Evolutionary conservation across 2,113 vertebrate species (phyloP).

Genomic region (Takifugu bimaculatus): DNA sequence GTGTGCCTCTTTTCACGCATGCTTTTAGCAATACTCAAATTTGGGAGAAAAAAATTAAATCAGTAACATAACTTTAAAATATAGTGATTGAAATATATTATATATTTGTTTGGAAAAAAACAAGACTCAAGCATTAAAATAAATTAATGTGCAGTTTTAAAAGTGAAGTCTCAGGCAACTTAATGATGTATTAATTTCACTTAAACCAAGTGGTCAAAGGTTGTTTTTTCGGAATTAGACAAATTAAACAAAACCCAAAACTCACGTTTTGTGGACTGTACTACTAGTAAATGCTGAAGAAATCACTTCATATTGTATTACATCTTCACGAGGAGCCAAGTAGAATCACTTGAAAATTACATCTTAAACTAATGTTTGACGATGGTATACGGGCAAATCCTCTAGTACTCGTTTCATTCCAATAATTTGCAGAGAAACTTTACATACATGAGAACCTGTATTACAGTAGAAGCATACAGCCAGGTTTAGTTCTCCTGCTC

Average conservation of each 20-base stretch:
- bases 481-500: constrained; percentile 41
- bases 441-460: constrained; percentile 45
- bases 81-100: constrained; percentile 65
- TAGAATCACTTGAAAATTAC: constrained; percentile 2
- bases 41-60: constrained; percentile 34
- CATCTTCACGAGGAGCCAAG: constrained; percentile 23
- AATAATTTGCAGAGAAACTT: constrained; percentile 56
- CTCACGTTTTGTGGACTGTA: constrained; percentile 65
- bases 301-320: constrained; percentile 45
- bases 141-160: constrained; percentile 77
- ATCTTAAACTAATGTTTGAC: no score
- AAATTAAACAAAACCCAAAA: constrained; percentile 45
- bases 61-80: constrained; percentile 55
- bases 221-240: constrained; percentile 44
- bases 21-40: constrained; percentile 34
- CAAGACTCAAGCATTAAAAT: constrained; percentile 68
- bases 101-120: constrained; percentile 44
- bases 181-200: constrained; percentile 50
- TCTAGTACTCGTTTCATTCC: constrained; percentile 67
- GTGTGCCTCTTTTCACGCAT: constrained; percentile 29
- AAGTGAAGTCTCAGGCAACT: constrained; percentile 74
- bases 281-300: constrained; percentile 44
- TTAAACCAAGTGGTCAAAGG: constrained; percentile 57
- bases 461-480: constrained; percentile 66
- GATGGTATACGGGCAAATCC: constrained; percentile 31